Percentiles rank a stretch among this genome's conserved stretches.
These are phyloP conservation scores for Biston stratarius DNA, from an alignment of 2,888 invertebrate genomes.

Conservation along the genomic window DNA sequence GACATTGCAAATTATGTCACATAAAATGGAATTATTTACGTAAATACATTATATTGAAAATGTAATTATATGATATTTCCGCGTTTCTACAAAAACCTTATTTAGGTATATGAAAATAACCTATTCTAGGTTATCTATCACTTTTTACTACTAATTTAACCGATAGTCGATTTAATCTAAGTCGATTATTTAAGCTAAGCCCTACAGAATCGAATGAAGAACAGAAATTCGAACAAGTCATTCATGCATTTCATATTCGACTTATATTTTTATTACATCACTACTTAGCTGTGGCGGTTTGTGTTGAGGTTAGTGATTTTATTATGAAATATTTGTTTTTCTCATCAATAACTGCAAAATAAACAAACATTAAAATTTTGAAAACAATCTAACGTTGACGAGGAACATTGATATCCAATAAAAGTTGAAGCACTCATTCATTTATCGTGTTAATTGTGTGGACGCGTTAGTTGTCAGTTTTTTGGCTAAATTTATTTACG, in stretches of 20 bases:
- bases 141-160: neutral
- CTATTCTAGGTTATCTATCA: too few relatives aligned
- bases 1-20: too few relatives aligned
- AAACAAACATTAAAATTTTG: conserved; percentile 33
- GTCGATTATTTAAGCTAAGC: neutral
- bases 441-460: conserved; percentile 56
- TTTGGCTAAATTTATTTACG: conserved; percentile 63
- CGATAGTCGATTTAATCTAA: neutral
- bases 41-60: too few relatives aligned
- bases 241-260: too few relatives aligned
- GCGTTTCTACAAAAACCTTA: too few relatives aligned
- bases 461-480: conserved; percentile 80
- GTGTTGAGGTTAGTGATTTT: conserved; percentile 79
- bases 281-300: conserved; percentile 73
- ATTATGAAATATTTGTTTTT: conserved; percentile 65
- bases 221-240: neutral
- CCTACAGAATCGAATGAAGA: neutral
- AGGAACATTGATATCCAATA: conserved; percentile 22
- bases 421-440: conserved; percentile 68
- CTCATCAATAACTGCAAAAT: conserved; percentile 46
- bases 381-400: neutral
- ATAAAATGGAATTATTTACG: too few relatives aligned
- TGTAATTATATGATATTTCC: too few relatives aligned
- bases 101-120: too few relatives aligned
- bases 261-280: conserved; percentile 45